phyloP scores from a whole-genome alignment of 2,797 vertebrate genomes.

The Lindbergichthys nudifrons region DNA sequence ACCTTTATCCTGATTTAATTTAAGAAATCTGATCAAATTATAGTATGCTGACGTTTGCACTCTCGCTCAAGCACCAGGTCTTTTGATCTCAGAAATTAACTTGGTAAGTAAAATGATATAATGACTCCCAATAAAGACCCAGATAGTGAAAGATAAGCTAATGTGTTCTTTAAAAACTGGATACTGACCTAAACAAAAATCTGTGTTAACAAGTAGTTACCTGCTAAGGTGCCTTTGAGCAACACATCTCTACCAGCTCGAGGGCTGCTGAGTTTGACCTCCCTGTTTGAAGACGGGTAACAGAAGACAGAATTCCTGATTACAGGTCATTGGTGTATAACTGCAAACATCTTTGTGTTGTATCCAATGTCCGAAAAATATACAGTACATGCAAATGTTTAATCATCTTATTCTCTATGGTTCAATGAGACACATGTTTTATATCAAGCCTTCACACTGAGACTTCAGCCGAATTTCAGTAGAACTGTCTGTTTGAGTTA shows the following conservation, averaged over 20 bases:
- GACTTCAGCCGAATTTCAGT: conserved; percentile 42
- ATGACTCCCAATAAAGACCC: background rate
- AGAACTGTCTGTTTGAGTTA: conserved; percentile 32
- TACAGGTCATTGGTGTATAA: background rate
- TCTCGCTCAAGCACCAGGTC: too few relatives aligned
- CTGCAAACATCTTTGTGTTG: conserved; percentile 3
- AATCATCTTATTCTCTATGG: background rate
- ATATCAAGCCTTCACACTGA: conserved; percentile 33
- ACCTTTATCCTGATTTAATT: too few relatives aligned
- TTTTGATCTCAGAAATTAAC: background rate
- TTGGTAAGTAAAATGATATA: background rate
- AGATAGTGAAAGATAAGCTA: background rate
- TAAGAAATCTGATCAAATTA: too few relatives aligned
- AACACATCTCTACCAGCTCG: background rate
- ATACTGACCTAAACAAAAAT: background rate
- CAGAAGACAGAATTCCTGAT: conserved; percentile 6
- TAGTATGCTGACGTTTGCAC: too few relatives aligned
- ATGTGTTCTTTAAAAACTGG: background rate
- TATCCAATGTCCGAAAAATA: background rate
- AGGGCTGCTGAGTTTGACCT: conserved; percentile 25
- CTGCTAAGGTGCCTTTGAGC: conserved; percentile 35
- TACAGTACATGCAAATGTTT: conserved; percentile 1
- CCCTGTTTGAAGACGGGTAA: background rate
- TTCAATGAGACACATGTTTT: conserved; percentile 51
- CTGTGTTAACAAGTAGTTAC: conserved; percentile 2